Percentiles rank a stretch among this genome's conserved stretches.
Evolutionary conservation across 2,113 vertebrate species (phyloP).

Genomic region (Albula glossodonta): DNA sequence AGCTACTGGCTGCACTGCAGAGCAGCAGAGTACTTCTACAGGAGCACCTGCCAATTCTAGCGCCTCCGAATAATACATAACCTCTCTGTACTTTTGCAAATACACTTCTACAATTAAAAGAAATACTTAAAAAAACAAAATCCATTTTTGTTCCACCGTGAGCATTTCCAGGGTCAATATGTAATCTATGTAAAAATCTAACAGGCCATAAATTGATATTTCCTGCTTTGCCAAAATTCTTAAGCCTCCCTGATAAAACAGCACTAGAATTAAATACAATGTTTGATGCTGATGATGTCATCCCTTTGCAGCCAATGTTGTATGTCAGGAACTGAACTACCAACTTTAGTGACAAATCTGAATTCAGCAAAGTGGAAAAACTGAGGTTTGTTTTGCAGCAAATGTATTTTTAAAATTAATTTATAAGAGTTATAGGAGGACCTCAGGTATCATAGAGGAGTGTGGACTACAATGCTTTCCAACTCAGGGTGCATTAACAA

Average conservation of each 20-base stretch:
- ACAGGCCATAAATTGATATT: too few relatives aligned
- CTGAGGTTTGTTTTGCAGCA: not conserved
- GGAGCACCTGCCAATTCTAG: not conserved
- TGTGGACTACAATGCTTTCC: too few relatives aligned
- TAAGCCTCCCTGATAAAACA: too few relatives aligned
- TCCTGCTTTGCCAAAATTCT: too few relatives aligned
- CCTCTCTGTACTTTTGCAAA: not conserved
- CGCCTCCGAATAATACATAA: not conserved
- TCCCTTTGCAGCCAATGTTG: not conserved
- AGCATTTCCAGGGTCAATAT: too few relatives aligned
- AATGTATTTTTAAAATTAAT: not conserved
- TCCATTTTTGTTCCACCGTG: slow-evolving; percentile 21
- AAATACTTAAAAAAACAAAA: too few relatives aligned
- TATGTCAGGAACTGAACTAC: not conserved
- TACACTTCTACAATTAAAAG: too few relatives aligned
- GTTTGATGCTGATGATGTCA: too few relatives aligned
- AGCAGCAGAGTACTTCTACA: too few relatives aligned
- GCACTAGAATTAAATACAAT: too few relatives aligned
- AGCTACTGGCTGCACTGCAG: slow-evolving; percentile 4
- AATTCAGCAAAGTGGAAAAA: not conserved
- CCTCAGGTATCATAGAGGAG: not conserved
- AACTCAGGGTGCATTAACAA: not conserved
- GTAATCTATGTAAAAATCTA: too few relatives aligned
- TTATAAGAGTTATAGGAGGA: not conserved
- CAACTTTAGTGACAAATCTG: not conserved